Base-by-base conservation (phyloP, 2,888 invertebrate species). In the Drosophila borealis region DNA sequence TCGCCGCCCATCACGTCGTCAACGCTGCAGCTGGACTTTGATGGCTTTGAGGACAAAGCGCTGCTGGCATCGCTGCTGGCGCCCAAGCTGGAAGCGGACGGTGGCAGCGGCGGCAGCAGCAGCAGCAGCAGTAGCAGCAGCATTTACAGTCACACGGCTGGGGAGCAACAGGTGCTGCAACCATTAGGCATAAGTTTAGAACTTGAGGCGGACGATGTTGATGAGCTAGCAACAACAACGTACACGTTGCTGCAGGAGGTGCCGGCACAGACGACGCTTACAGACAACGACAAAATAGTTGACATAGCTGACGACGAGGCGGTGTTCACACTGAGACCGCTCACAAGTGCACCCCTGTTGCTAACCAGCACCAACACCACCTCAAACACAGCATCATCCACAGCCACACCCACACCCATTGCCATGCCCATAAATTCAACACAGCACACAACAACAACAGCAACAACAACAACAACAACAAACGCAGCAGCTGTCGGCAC, bases 111-210 rank as follows among this genome's bases (percentile, higher is more conserved):
- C 46, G 57, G 56, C 10, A 59, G 50, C 48, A 46, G 54, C 34
- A 65, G 51, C 41, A 72, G 62, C 66, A 81, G 60, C 36, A 55
- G 36, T 4, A 44, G 10, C 17, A 41, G 55, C 25, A 55, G 55
- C 45, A 55, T 45, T 25, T 60, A 57, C 68, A 78, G 66, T 71
- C 79, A 53, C 61, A 45, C 76, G 51, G 61, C 80, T 46, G 77
- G 70, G 41, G 88, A 90, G 80, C 90, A 90, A 90, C 91, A 91
- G 91, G 91, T 91, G 91, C 90, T 90, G 76, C 89, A 89, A 75
- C 88, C 90, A 69, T 74, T 90, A 83, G 85, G 85, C 64, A 82
- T 91, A 86, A 89, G 84, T 77, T 76, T 89, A 57, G 70, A 81
- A 70, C 79, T 89, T 70, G 78, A 70, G 53, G 69, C 84, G 70